Percentiles rank a stretch among this genome's conserved stretches.
Evolutionary conservation across 2,113 vertebrate species (phyloP).

Genomic region (Centrocercus urophasianus): DNA sequence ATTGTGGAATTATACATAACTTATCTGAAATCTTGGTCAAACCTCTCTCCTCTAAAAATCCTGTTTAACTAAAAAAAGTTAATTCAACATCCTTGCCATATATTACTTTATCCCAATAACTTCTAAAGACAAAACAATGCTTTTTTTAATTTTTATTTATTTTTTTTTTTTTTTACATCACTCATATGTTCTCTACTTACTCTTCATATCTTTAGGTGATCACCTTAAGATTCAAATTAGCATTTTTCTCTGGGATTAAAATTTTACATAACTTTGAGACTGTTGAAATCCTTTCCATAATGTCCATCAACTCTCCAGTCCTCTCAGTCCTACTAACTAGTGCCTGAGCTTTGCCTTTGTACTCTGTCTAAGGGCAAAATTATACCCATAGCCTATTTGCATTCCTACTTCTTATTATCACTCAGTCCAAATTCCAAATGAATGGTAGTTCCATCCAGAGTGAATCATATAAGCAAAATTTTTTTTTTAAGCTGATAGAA

Average conservation of each 20-base stretch:
- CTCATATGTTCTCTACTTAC: not conserved
- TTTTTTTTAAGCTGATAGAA: not conserved
- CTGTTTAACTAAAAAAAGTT: not conserved
- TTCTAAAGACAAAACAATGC: not conserved
- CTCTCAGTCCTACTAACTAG: not conserved
- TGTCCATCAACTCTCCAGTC: not conserved
- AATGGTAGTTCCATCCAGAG: not conserved
- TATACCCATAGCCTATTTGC: not conserved
- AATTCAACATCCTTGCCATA: not conserved
- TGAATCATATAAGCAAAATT: not conserved
- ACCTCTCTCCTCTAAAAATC: not conserved
- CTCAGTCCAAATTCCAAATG: not conserved
- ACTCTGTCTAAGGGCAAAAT: not conserved
- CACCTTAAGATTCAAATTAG: not conserved
- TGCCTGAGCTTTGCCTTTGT: not conserved
- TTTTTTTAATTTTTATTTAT: not conserved
- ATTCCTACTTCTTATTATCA: not conserved
- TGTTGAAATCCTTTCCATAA: not conserved
- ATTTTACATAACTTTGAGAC: not conserved
- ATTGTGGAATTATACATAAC: not conserved
- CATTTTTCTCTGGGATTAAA: not conserved
- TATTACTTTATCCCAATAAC: not conserved
- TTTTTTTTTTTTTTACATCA: not conserved
- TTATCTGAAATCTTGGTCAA: not conserved
- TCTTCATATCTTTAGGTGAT: not conserved